A percentile compares a stretch with the other conserved stretches of the same genome.
Evolutionary conservation across 2,888 invertebrate species (phyloP).

Genomic region (Caenorhabditis sp.): DNA sequence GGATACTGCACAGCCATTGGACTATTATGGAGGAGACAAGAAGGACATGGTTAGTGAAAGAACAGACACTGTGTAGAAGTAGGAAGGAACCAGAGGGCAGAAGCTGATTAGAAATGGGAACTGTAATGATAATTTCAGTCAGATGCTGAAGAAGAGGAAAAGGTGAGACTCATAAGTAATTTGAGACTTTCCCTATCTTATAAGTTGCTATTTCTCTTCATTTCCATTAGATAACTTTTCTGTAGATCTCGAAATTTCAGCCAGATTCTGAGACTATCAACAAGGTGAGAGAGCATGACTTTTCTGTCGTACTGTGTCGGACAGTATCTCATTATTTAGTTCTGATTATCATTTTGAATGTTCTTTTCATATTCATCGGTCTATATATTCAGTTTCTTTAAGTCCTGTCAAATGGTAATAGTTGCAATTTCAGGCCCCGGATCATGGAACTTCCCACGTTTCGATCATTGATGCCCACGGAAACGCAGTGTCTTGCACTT

Average conservation of each 20-base stretch:
- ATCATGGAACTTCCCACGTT: constrained; percentile 93
- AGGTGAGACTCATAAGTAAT: constrained; percentile 30
- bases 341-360: constrained; percentile 79
- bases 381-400: neutral
- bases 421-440: constrained; percentile 84
- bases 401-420: constrained; percentile 77
- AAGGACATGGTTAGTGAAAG: constrained; percentile 59
- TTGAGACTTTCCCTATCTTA: constrained; percentile 23
- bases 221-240: constrained; percentile 7
- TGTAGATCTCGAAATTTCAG: constrained; percentile 36
- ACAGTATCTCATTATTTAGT: constrained; percentile 21
- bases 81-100: neutral
- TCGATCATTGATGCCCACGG: constrained; percentile 90
- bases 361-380: constrained; percentile 8
- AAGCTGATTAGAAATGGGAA: neutral
- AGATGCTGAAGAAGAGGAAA: constrained; percentile 16
- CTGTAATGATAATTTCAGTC: constrained; percentile 38
- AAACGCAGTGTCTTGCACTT: constrained; percentile 94
- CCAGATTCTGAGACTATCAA: constrained; percentile 59
- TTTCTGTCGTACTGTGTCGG: constrained; percentile 44
- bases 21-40: constrained; percentile 84
- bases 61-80: neutral
- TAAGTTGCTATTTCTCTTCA: constrained; percentile 14
- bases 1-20: constrained; percentile 76
- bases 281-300: constrained; percentile 61